Evolutionary conservation across 2,888 invertebrate species (phyloP).

Genomic region (Sinhomidia bicolor): DNA sequence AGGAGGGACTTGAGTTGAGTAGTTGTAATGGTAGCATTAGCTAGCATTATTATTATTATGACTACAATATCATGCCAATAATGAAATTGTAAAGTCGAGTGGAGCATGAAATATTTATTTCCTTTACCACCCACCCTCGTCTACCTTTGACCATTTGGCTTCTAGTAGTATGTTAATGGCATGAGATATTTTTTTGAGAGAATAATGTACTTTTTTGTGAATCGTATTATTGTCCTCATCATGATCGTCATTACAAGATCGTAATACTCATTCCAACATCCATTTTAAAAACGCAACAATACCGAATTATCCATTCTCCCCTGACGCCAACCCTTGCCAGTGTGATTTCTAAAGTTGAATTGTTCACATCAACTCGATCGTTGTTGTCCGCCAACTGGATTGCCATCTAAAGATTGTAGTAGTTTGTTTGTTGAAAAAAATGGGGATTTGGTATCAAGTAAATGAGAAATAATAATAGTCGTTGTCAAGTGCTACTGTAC

Average conservation of each 20-base stretch:
- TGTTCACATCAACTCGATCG: conserved; percentile 64
- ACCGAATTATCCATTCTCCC: conserved; percentile 59
- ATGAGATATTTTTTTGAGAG: background rate
- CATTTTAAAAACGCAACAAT: conserved; percentile 3
- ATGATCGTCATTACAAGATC: conserved; percentile 26
- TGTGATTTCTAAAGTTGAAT: conserved; percentile 74
- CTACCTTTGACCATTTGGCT: conserved; percentile 5
- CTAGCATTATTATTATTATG: background rate
- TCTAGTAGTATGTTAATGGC: background rate
- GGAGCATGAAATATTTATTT: conserved; percentile 80
- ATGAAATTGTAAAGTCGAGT: conserved; percentile 68
- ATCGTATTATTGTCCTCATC: conserved; percentile 7
- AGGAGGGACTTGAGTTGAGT: conserved; percentile 29
- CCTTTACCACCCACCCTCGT: conserved; percentile 61
- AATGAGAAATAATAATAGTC: conserved; percentile 1
- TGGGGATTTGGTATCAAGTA: background rate
- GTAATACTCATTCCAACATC: background rate
- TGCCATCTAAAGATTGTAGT: background rate
- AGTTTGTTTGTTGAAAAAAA: conserved; percentile 5
- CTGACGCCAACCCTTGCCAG: conserved; percentile 67
- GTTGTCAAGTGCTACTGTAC: conserved; percentile 18
- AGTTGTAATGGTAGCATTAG: too few species aligned
- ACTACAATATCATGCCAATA: background rate
- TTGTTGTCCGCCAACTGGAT: background rate
- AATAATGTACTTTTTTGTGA: conserved; percentile 19